A percentile compares a stretch with the other conserved stretches of the same genome.
Evolutionary conservation across 2,797 vertebrate species (phyloP).

Genomic region (Rhyacichthys aspro): DNA sequence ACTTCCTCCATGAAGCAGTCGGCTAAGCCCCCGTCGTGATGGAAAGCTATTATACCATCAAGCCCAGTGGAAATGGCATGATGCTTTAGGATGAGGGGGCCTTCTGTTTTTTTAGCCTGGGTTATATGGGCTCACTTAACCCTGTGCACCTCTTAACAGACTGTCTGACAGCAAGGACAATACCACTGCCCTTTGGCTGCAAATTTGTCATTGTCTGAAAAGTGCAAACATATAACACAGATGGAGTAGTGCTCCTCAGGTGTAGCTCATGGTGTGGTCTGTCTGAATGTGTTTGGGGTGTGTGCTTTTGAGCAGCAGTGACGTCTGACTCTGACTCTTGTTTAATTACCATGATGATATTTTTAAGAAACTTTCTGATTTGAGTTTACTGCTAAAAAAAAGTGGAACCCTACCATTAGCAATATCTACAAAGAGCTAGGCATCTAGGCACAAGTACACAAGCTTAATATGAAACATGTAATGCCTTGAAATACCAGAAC

Average conservation of each 20-base stretch:
- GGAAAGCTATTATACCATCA: slow-evolving; percentile 63
- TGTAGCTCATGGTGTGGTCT: slow-evolving; percentile 17
- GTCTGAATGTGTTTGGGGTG: neutral
- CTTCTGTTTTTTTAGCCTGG: slow-evolving; percentile 41
- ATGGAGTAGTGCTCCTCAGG: slow-evolving; percentile 28
- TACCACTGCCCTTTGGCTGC: slow-evolving; percentile 41
- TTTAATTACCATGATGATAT: too few relatives aligned
- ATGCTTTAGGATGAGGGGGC: slow-evolving; percentile 53
- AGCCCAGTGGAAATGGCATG: slow-evolving; percentile 57
- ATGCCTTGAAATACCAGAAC: too few relatives aligned
- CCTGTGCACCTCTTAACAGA: slow-evolving; percentile 55
- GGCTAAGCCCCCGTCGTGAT: slow-evolving; percentile 55
- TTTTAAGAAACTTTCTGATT: too few relatives aligned
- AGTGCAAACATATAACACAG: slow-evolving; percentile 29
- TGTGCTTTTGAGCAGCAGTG: neutral
- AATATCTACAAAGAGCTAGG: too few relatives aligned
- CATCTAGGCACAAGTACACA: too few relatives aligned
- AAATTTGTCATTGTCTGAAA: slow-evolving; percentile 41
- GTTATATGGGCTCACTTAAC: slow-evolving; percentile 66
- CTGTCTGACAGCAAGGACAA: slow-evolving; percentile 44
- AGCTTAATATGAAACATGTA: too few relatives aligned
- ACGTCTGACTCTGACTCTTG: too few relatives aligned
- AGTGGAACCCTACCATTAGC: too few relatives aligned
- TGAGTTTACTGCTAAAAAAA: too few relatives aligned
- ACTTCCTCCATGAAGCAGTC: slow-evolving; percentile 56